Base-by-base conservation (phyloP, 2,888 invertebrate species). In the Eilema sororculum region DNA sequence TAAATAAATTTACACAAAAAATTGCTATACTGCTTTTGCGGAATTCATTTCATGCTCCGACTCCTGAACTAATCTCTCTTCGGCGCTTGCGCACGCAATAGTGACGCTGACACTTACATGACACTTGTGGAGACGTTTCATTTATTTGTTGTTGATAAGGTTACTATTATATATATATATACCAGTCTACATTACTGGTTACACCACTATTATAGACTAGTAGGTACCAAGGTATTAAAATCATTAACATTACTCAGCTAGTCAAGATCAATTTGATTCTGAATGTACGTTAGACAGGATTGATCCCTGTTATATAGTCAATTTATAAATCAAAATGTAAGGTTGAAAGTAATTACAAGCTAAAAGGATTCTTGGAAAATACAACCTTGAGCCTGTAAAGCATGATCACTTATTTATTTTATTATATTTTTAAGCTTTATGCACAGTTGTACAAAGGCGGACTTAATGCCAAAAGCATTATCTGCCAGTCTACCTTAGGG, bases 31-130 rank as follows among this genome's bases (percentile, higher is more conserved):
- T 64, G 22, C 58, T 46, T 66, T 46, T 66, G 28, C 57, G 62
- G 77, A 79, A 77, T 75, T 78, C 73, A 80, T 80, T 80, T 78
- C 68, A 77, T 71, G 77, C 75, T 78, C 75, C 68, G 69, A 64
- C 79, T 80, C 79, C 73, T 37, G 75, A 24, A 65, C 81, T 78
- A 78, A 79, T 70, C 71, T 68, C 68, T 75, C 68, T 64, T 72
- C 65, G 41, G 59, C 73, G 71, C 33, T 62, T 60, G 72, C 81
- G 13, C 52, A 81, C 73, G 79, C 73, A 73, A 77, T 72, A 65
- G 71, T 74, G 69, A 63, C 79, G 72, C 73, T 78, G 80, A 80
- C 79, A 81, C 79, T 79, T 74, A 81, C 80, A 79, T 73, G 81
- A 79, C 81, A 79, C 57, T 66, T 73, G 67, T 71, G 72, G 71